phyloP scores from a whole-genome alignment of 2,888 invertebrate species.

The Linnaemya tessellans region DNA sequence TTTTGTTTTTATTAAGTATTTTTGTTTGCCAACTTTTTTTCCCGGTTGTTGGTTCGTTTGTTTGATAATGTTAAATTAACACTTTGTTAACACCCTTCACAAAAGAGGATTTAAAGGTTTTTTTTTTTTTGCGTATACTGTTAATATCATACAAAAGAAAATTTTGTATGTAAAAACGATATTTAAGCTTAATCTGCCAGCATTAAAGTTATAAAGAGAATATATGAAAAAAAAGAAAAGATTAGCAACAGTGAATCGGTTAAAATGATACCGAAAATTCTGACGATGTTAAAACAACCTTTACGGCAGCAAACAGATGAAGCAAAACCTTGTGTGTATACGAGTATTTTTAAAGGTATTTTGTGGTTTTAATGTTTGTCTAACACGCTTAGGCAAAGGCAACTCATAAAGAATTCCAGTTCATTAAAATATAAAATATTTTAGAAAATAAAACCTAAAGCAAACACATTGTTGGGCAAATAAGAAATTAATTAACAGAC shows the following conservation, averaged over 20 bases:
- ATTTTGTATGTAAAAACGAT: conserved; percentile 3
- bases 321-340: not conserved
- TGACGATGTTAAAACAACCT: conserved; percentile 26
- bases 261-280: conserved; percentile 32
- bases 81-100: conserved; percentile 78
- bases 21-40: conserved; percentile 8
- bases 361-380: conserved; percentile 26
- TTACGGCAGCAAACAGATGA: too few species aligned
- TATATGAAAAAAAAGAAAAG: conserved; percentile 2
- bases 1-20: conserved; percentile 39
- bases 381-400: conserved; percentile 14
- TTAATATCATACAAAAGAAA: conserved; percentile 25
- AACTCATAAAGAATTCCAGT: conserved; percentile 24
- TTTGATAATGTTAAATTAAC: conserved; percentile 81
- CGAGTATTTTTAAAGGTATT: not conserved
- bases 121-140: not conserved
- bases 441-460: conserved; percentile 12
- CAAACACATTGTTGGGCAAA: conserved; percentile 23
- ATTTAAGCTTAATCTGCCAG: conserved; percentile 32
- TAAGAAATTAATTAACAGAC: conserved; percentile 18
- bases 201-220: conserved; percentile 10
- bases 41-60: conserved; percentile 54
- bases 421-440: conserved; percentile 28
- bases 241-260: conserved; percentile 27
- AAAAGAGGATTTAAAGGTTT: conserved; percentile 68